A percentile compares a stretch with the other conserved stretches of the same genome.
These are phyloP conservation scores for Agrochola macilenta DNA, from an alignment of 2,888 invertebrate genomes.

Conservation along the genomic window DNA sequence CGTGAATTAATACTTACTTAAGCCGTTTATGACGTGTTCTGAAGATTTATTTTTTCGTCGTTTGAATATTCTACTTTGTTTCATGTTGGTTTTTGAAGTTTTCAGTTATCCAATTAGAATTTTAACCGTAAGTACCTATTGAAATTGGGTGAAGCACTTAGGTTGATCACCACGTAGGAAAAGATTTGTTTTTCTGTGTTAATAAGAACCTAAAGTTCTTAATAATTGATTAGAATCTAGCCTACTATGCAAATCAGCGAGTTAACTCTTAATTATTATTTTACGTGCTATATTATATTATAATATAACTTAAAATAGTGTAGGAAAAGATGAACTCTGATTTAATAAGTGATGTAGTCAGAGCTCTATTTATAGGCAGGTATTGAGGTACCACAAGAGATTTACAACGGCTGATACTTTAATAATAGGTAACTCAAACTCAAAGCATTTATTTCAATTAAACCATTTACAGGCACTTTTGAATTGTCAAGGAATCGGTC, in stretches of 20 bases:
- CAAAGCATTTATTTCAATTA: too few relatives aligned
- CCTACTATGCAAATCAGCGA: too few relatives aligned
- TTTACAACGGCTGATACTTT: constrained; percentile 1
- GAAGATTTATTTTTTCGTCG: constrained; percentile 54
- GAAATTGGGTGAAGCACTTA: not conserved
- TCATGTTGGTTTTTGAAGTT: not conserved
- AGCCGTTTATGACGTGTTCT: constrained; percentile 74
- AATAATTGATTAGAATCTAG: not conserved
- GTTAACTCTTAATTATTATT: too few relatives aligned
- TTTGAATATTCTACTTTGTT: constrained; percentile 53
- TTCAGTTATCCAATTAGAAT: constrained; percentile 16
- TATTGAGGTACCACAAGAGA: not conserved
- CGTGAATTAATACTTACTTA: constrained; percentile 76
- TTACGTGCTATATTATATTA: not conserved
- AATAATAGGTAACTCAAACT: too few relatives aligned
- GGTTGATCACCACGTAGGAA: not conserved
- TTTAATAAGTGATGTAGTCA: not conserved
- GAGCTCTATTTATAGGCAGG: not conserved
- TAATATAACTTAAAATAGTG: not conserved
- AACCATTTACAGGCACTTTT: too few relatives aligned
- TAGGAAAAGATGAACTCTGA: not conserved
- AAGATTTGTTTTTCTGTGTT: not conserved
- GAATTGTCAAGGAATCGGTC: too few relatives aligned
- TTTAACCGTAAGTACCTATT: not conserved
- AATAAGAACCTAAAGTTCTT: not conserved